phyloP scores from a whole-genome alignment of 2,888 invertebrate genomes.

The Drosophila setosimentum region DNA sequence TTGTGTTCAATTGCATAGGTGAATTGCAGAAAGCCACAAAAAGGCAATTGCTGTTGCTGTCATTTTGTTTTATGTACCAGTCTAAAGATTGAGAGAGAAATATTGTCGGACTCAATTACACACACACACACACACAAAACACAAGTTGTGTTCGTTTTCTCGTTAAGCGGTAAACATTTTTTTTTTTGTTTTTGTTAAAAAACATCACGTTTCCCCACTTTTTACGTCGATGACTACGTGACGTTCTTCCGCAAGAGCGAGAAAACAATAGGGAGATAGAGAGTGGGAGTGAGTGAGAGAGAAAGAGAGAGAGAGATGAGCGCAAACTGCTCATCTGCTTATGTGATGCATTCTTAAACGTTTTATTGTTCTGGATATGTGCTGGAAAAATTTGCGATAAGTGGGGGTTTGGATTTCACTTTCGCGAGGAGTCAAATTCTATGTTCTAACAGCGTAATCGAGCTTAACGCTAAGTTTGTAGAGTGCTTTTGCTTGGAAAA shows the following conservation, averaged over 20 bases:
- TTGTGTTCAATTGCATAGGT: constrained; percentile 30
- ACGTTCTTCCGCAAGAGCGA: constrained; percentile 8
- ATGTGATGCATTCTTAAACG: constrained; percentile 23
- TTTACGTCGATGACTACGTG: constrained; percentile 29
- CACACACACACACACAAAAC: constrained; percentile 1
- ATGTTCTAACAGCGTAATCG: not conserved
- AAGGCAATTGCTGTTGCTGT: constrained; percentile 32
- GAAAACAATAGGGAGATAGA: not conserved
- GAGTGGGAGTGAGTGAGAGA: not conserved
- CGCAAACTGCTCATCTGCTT: not conserved
- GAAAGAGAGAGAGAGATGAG: not conserved
- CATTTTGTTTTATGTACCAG: constrained; percentile 3
- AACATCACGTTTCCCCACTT: constrained; percentile 31
- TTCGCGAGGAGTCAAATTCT: not conserved
- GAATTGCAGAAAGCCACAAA: constrained; percentile 9
- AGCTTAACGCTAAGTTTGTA: not conserved
- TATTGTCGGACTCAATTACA: constrained; percentile 31
- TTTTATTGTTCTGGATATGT: constrained; percentile 19
- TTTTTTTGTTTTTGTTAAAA: not conserved
- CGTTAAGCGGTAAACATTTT: constrained; percentile 21
- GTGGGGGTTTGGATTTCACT: constrained; percentile 3
- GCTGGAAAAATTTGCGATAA: not conserved
- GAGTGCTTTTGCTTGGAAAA: not conserved
- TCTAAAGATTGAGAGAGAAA: constrained; percentile 28
- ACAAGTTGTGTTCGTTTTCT: constrained; percentile 19